These are phyloP conservation scores for Xylota segnis DNA, from an alignment of 2,888 invertebrate genomes.

Conservation along the genomic window DNA sequence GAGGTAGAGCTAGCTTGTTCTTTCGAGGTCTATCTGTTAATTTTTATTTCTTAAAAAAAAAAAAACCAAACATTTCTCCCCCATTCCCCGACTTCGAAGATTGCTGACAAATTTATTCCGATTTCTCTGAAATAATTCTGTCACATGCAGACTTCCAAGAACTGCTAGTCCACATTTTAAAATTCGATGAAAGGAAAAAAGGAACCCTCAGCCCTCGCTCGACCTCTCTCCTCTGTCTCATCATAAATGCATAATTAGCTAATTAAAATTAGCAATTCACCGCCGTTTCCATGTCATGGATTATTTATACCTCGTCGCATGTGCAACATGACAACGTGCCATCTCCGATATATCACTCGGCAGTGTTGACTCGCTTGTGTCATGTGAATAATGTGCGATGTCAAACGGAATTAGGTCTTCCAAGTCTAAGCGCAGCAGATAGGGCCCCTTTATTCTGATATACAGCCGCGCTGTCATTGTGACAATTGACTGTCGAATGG, in stretches of 20 bases:
- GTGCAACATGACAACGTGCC: conserved; percentile 63
- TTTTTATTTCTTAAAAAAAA: conserved; percentile 1
- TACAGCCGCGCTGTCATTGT: neutral
- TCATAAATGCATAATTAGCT: conserved; percentile 39
- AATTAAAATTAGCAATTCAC: conserved; percentile 69
- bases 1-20: conserved; percentile 5
- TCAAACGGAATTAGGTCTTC: conserved; percentile 49
- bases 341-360: conserved; percentile 56
- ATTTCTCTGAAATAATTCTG: conserved; percentile 21
- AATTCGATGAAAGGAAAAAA: conserved; percentile 26
- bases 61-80: conserved; percentile 3
- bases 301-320: conserved; percentile 61
- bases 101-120: conserved; percentile 58
- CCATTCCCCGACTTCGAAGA: neutral
- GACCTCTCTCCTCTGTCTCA: neutral
- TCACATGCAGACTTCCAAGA: conserved; percentile 4
- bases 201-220: neutral
- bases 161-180: neutral
- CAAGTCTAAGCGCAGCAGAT: neutral
- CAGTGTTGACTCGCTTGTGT: conserved; percentile 28
- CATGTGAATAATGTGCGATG: conserved; percentile 56
- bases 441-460: neutral
- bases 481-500: conserved; percentile 63
- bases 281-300: conserved; percentile 58
- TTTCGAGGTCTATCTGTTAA: neutral